phyloP scores from a whole-genome alignment of 2,888 invertebrate species.

The Aphidius colemani region DNA sequence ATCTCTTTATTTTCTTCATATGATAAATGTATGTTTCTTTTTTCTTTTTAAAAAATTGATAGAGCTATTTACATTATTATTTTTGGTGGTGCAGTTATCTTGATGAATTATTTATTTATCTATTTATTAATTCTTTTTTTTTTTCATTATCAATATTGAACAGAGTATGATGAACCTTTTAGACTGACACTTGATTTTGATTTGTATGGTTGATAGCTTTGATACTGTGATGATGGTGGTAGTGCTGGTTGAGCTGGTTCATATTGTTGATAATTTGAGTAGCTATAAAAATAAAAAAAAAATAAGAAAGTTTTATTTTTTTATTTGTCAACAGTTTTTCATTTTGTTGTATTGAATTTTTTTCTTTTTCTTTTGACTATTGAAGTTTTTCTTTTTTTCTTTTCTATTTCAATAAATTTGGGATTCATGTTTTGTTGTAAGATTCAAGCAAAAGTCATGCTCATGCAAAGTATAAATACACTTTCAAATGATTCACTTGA shows the following conservation, averaged over 20 bases:
- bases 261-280: constrained; percentile 22
- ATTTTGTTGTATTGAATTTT: background rate
- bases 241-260: background rate
- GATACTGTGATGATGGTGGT: constrained; percentile 3
- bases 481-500: constrained; percentile 50
- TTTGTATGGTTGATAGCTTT: constrained; percentile 1
- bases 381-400: background rate
- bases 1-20: too few relatives aligned
- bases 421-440: constrained; percentile 10
- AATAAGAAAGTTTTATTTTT: background rate
- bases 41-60: background rate
- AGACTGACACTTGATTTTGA: background rate
- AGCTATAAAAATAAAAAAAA: constrained; percentile 1
- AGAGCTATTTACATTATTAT: constrained; percentile 6
- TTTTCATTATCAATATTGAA: constrained; percentile 15
- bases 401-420: constrained; percentile 10
- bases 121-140: background rate
- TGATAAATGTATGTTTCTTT: too few relatives aligned
- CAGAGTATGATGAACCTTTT: constrained; percentile 16
- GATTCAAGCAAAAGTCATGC: constrained; percentile 35
- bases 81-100: background rate
- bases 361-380: background rate
- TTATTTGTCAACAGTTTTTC: background rate
- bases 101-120: constrained; percentile 1
- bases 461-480: constrained; percentile 21